Base-by-base conservation (phyloP, 1,140 invertebrate genomes). In the Macrocentrus cingulum region DNA sequence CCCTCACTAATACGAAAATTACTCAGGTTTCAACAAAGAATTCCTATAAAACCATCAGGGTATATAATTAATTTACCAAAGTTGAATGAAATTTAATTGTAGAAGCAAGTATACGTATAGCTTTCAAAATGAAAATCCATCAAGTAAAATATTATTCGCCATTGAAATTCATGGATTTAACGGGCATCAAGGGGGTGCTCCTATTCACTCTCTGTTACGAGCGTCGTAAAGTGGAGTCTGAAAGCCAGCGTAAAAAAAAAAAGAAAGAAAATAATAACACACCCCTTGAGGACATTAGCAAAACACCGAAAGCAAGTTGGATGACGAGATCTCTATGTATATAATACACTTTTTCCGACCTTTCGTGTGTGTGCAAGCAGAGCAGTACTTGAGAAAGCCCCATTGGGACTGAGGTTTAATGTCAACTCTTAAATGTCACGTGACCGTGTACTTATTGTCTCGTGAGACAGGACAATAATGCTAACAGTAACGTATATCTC, bases 351-450 rank as follows among this genome's bases (percentile, higher is more conserved):
- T 29, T 11, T 9, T 34, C 54, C 50, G 29, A 53, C 22, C 50
- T 20, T 23, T 48, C 19, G 22, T 25, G 23, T n/a, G 22, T 15
- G 45, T 39, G n/a, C n/a, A n/a, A n/a, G n/a, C n/a, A n/a, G n/a
- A n/a, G n/a, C n/a, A 34, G 32, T 34, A 48, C 54, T 53, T 36
- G 18, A 23, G 20, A 16, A 19, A 16, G 37, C 46, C 52, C 34
- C 51, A 46, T 23, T 19, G 41, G 39, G 49, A 56, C 13, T 20
- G 48, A 54, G 64, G 54, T 64, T 76, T 74, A 76, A 76, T 76
- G 74, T 74, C 72, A 74, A 74, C 70, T 66, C 68, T 71, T 70
- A 72, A 76, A 76, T 76, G 74, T 74, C 74, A 74, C 72, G 71
- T 74, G 72, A 73, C 45, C 56, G 55, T 56, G 66, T 66, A 64